Evolutionary conservation across 2,113 vertebrate genomes (phyloP), one percentile per base, ranked within the genome.

Genomic region (Heterochromis multidens): DNA sequence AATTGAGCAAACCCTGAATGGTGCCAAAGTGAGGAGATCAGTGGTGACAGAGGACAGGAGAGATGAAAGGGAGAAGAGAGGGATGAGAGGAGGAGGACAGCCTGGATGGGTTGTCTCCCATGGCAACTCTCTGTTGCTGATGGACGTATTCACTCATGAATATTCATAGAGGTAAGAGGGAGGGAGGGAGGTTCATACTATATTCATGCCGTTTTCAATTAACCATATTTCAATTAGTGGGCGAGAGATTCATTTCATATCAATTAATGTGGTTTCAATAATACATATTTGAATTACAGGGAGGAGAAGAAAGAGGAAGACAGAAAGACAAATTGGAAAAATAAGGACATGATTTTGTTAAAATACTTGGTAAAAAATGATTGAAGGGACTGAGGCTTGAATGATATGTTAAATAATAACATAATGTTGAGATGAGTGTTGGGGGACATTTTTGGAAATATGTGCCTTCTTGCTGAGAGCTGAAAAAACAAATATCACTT

Each of bases 161-260:
- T 93, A 94, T 93, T 93, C 88, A 94, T 82, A 76, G 46, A 27
- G 76, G 58, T 76, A 77, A 88, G 25, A 74, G 27, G 27, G 70
- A 88, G 90, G 70, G 56, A 70, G 88, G 81, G 77, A 83, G 87
- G 61, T 87, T 92, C 87, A 88, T 94, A 25, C 83, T 91, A 87
- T 85, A 91, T 93, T 93, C 85, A 93, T 92, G 92, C 43, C 40
- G 59, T 92, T 95, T 92, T 94, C 87, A 95, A 94, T 95, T 89
- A 94, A 88, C 85, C 63, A 91, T 93, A 80, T 90, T 93, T 93
- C 89, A 93, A 91, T 94, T 93, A 94, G 74, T 78, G 37, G 35
- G 17, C 6, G 10, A 60, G 79, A 79, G 77, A 84, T 90, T 89
- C 6, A 90, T 94, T 90, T 91, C 25, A 80, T 62, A 93, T 90